Evolutionary conservation across 37 sponge, comb jelly and placozoan genomes (phyloP).

Genomic region (Axinella damicornis): DNA sequence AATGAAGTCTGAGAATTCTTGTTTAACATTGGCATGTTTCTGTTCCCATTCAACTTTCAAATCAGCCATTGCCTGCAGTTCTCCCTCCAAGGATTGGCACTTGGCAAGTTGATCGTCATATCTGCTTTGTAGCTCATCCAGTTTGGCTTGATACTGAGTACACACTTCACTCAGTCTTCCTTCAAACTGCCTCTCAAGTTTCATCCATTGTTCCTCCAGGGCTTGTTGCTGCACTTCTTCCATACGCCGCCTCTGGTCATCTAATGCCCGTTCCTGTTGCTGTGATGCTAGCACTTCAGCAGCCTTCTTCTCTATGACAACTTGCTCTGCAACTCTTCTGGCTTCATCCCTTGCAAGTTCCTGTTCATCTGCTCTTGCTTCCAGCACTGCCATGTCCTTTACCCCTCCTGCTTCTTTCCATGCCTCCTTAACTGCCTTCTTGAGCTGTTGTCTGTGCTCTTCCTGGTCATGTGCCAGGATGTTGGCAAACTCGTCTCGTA

Average conservation of each 20-base stretch:
- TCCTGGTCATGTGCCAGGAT: background rate
- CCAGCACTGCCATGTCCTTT: slow-evolving; percentile 30
- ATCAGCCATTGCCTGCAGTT: slow-evolving; percentile 17
- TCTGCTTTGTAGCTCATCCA: too few relatives aligned
- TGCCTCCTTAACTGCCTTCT: slow-evolving; percentile 8
- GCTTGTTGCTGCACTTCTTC: background rate
- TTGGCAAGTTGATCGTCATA: too few relatives aligned
- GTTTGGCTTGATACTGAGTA: too few relatives aligned
- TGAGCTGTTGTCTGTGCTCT: slow-evolving; percentile 23
- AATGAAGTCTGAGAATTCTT: slow-evolving; percentile 78
- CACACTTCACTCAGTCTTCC: background rate
- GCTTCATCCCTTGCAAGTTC: slow-evolving; percentile 43
- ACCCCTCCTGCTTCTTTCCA: slow-evolving; percentile 54
- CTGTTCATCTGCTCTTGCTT: slow-evolving; percentile 58
- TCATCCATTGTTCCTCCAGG: background rate
- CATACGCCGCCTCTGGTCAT: slow-evolving; percentile 21
- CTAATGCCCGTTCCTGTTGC: slow-evolving; percentile 47
- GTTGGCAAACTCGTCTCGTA: slow-evolving; percentile 47
- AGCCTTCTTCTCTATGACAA: slow-evolving; percentile 8
- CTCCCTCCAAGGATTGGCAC: too few relatives aligned
- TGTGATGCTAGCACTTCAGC: slow-evolving; percentile 10
- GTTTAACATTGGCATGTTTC: slow-evolving; percentile 31
- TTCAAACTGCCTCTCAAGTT: slow-evolving; percentile 13
- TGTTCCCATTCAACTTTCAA: slow-evolving; percentile 28
- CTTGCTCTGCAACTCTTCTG: slow-evolving; percentile 8